Percentiles rank a stretch among this genome's conserved stretches.
These are phyloP conservation scores for Clarias laeviceps DNA, from an alignment of 2,797 vertebrate genomes.

Conservation along the genomic window DNA sequence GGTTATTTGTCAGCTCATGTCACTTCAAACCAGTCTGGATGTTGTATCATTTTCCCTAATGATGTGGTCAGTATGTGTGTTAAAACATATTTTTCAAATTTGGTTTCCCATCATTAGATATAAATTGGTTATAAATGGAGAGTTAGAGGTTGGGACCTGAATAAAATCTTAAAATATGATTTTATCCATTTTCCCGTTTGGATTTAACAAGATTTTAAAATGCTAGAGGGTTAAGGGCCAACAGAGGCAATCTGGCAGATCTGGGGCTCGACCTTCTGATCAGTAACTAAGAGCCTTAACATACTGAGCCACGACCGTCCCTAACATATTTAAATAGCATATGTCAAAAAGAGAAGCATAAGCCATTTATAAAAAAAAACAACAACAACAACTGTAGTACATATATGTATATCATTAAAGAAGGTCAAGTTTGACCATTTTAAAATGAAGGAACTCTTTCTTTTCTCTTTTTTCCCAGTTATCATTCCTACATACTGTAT, in stretches of 20 bases:
- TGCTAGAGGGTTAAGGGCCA: too few relatives aligned
- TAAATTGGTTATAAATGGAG: neutral
- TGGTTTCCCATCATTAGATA: neutral
- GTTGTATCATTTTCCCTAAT: neutral
- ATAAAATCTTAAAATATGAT: neutral
- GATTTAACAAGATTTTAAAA: neutral
- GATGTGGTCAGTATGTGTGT: neutral
- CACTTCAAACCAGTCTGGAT: neutral
- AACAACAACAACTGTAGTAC: neutral
- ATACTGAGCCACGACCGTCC: too few relatives aligned
- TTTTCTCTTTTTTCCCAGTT: neutral
- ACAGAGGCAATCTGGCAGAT: too few relatives aligned
- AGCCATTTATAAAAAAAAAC: neutral
- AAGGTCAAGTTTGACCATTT: neutral
- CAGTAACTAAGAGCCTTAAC: too few relatives aligned
- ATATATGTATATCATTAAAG: neutral
- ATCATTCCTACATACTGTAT: neutral
- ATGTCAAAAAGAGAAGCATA: neutral
- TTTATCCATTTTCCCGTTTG: neutral
- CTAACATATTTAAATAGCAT: neutral
- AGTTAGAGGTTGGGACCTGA: neutral
- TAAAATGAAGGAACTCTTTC: neutral
- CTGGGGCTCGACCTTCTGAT: too few relatives aligned
- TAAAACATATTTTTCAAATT: neutral
- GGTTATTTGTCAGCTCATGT: neutral